Evolutionary conservation across 2,113 vertebrate species (phyloP).

Genomic region (Zapornia atra): DNA sequence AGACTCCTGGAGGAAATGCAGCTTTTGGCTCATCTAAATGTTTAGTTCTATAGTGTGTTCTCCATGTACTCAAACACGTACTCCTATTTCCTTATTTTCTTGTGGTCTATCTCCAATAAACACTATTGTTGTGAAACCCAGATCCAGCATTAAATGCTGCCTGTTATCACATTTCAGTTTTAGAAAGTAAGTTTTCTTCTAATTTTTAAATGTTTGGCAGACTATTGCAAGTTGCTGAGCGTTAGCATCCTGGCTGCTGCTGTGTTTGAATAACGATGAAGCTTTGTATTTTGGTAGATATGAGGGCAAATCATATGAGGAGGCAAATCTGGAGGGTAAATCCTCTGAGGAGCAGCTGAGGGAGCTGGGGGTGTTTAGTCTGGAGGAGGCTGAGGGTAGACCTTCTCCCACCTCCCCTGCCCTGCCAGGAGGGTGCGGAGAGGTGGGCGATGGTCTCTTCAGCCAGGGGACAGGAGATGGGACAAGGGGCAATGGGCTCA

Average conservation of each 20-base stretch:
- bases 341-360: too few species aligned
- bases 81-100: slow-evolving; percentile 24
- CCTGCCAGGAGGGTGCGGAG: too few species aligned
- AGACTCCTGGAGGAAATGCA: background rate
- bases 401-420: too few species aligned
- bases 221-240: background rate
- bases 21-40: slow-evolving; percentile 52
- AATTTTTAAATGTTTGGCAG: too few species aligned
- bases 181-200: background rate
- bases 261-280: background rate
- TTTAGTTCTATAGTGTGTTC: background rate
- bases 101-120: slow-evolving; percentile 29
- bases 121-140: background rate
- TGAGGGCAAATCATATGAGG: background rate
- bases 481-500: too few species aligned
- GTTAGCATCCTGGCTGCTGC: background rate
- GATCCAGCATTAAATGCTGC: background rate
- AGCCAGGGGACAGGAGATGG: too few species aligned
- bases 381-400: too few species aligned
- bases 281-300: background rate
- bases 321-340: too few species aligned
- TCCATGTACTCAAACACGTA: slow-evolving; percentile 3
- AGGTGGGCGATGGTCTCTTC: too few species aligned
- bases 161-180: background rate
- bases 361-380: too few species aligned